Conservation (phyloP, 2,888 invertebrate species). For the Neoascia interrupta region DNA sequence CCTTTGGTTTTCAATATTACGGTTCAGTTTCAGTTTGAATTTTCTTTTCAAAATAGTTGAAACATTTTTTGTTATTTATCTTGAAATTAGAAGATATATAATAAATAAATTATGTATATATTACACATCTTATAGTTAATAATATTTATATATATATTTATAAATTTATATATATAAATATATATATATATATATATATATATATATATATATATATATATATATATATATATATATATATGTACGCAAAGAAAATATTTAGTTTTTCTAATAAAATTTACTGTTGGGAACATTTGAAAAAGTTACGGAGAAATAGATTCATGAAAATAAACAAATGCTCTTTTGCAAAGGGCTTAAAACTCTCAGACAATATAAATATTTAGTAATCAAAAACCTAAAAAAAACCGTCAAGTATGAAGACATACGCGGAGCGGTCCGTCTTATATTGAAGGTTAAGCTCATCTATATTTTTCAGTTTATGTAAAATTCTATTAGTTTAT, state of each 20-base stretch:
- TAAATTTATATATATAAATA: not conserved
- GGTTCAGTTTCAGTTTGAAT: no score
- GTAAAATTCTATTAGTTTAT: not conserved
- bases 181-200: not conserved
- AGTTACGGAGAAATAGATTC: not conserved
- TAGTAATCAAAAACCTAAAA: not conserved
- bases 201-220: not conserved
- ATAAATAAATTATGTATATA: not conserved
- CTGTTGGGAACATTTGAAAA: no score
- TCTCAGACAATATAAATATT: not conserved
- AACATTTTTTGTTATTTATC: no score
- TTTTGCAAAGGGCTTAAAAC: not conserved
- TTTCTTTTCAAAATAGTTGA: no score
- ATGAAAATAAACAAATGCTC: not conserved
- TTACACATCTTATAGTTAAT: not conserved
- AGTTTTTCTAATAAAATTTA: no score
- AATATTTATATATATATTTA: not conserved
- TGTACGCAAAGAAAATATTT: not conserved
- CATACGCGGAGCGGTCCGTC: no score
- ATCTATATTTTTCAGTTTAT: not conserved
- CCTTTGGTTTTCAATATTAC: no score
- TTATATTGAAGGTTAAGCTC: not conserved
- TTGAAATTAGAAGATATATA: no score
- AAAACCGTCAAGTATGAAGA: not conserved
- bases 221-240: not conserved